A percentile compares a stretch with the other conserved stretches of the same genome.
Conservation (phyloP, 2,113 vertebrate species). For the Mola mola region DNA sequence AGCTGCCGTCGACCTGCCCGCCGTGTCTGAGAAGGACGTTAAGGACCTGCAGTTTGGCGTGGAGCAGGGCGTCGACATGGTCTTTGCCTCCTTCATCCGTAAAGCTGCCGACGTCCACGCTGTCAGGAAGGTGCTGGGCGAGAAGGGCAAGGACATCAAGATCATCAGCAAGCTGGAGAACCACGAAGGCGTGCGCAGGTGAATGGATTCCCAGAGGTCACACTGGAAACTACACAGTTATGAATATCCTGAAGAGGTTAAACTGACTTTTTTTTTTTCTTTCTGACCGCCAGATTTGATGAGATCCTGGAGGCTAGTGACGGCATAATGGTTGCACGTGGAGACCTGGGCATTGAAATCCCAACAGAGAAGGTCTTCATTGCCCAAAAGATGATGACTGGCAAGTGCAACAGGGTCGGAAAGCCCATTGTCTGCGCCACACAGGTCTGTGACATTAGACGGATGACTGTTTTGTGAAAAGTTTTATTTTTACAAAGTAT, state of each 20-base stretch:
- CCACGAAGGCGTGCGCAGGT: conserved; percentile 96
- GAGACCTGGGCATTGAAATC: conserved; percentile 97
- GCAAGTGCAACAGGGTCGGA: conserved; percentile 92
- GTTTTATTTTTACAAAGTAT: background rate
- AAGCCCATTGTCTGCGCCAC: conserved; percentile 97
- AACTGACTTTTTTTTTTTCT: background rate
- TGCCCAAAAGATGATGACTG: conserved; percentile 99
- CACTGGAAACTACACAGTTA: background rate
- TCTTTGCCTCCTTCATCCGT: conserved; percentile 98
- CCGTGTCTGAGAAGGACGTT: conserved; percentile 93
- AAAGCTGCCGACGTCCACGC: conserved; percentile 93
- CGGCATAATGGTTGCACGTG: conserved; percentile 98
- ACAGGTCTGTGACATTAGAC: conserved; percentile 81
- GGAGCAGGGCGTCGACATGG: conserved; percentile 96
- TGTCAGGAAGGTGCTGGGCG: conserved; percentile 91
- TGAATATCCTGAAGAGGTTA: background rate
- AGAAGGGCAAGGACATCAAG: conserved; percentile 96
- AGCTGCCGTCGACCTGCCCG: conserved; percentile 92
- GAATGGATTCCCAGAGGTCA: conserved; percentile 2
- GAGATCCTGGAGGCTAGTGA: conserved; percentile 98
- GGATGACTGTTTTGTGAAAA: background rate
- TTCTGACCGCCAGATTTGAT: conserved; percentile 86
- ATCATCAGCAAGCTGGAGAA: conserved; percentile 99
- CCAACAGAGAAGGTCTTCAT: conserved; percentile 98
- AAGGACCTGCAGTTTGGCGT: conserved; percentile 94